phyloP scores from a whole-genome alignment of 2,797 vertebrate species.

The Gallinago nigripennis region DNA sequence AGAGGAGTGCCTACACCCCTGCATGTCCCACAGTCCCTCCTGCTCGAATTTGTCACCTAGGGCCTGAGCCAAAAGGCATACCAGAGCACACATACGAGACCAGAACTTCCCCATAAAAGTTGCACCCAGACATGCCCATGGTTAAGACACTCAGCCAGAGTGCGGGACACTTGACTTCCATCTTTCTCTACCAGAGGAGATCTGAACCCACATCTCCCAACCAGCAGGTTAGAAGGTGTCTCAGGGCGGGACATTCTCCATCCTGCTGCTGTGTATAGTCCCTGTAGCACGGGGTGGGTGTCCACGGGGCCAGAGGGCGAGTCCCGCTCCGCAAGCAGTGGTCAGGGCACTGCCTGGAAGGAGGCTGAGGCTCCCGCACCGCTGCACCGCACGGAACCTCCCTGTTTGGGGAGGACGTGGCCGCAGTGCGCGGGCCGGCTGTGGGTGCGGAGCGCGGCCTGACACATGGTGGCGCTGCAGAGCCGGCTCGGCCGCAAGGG shows the following conservation, averaged over 20 bases:
- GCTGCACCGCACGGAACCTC: accelerated
- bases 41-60: neutral
- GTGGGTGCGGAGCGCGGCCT: accelerated
- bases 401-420: accelerated
- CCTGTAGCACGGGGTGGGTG: neutral
- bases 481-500: accelerated
- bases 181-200: neutral
- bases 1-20: neutral
- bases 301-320: accelerated
- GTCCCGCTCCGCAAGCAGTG: accelerated
- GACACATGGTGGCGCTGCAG: neutral
- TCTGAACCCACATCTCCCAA: neutral
- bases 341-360: neutral
- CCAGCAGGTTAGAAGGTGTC: no score
- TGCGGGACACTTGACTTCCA: accelerated
- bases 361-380: neutral
- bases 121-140: neutral
- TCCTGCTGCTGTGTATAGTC: accelerated
- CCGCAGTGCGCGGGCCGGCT: accelerated
- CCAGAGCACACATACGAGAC: neutral
- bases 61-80: neutral
- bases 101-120: neutral
- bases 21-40: neutral
- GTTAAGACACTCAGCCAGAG: neutral
- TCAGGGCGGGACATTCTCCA: neutral